Conservation (phyloP, 2,113 vertebrate genomes). For the Paratilapia polleni region DNA sequence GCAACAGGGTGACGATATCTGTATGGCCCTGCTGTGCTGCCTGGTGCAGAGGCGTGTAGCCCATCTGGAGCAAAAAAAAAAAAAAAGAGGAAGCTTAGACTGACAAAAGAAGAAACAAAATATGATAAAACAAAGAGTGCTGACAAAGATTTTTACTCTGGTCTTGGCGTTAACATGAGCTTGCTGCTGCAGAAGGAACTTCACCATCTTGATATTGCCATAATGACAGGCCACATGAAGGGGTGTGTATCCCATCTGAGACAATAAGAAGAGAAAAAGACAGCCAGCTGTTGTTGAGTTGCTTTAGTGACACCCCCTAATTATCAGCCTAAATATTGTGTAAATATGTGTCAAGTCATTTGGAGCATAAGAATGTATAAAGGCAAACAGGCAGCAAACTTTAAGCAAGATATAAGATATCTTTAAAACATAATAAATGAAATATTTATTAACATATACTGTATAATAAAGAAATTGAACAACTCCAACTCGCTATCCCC, state of each 20-base stretch:
- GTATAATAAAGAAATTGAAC: not conserved
- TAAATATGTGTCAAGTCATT: not conserved
- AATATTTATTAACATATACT: not conserved
- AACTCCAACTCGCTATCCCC: not conserved
- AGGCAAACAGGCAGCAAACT: not conserved
- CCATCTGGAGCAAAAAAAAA: conserved; percentile 79
- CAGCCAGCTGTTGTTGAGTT: conserved; percentile 2
- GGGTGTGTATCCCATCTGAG: conserved; percentile 95
- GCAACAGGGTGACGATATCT: conserved; percentile 90
- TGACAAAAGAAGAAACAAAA: not conserved
- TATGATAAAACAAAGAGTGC: not conserved
- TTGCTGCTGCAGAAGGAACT: conserved; percentile 94
- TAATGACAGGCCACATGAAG: conserved; percentile 97
- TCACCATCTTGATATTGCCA: conserved; percentile 98
- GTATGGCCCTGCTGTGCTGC: conserved; percentile 97
- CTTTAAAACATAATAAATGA: not conserved
- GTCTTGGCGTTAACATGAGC: conserved; percentile 95
- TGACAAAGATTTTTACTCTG: conserved; percentile 81
- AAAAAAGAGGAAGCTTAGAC: not conserved
- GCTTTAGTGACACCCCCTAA: conserved; percentile 16
- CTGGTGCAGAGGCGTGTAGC: conserved; percentile 95
- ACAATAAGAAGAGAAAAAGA: conserved; percentile 12
- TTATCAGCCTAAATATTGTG: not conserved
- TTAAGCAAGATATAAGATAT: not conserved
- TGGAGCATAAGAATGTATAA: not conserved